These are phyloP conservation scores for Crossocerus cetratus DNA, from an alignment of 2,888 invertebrate genomes.

Conservation along the genomic window DNA sequence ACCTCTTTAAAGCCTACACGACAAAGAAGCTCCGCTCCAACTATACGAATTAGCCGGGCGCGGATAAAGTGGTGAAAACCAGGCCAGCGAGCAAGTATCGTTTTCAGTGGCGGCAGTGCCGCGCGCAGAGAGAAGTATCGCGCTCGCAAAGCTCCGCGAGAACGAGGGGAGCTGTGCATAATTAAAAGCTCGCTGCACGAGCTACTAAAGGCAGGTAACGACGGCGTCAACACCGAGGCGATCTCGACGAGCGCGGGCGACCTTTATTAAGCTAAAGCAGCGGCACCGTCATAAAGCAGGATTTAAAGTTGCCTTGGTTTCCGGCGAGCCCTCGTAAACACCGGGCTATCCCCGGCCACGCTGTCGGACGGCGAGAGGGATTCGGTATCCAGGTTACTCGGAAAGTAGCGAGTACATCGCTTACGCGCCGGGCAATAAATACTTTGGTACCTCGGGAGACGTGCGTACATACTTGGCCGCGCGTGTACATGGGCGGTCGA, in stretches of 20 bases:
- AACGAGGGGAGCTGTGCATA: not conserved
- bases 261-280: not conserved
- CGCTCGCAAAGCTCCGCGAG: not conserved
- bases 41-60: too few relatives aligned
- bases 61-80: too few relatives aligned
- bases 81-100: too few relatives aligned
- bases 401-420: conserved; percentile 34
- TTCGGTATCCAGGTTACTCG: conserved; percentile 34
- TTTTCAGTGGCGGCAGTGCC: not conserved
- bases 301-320: conserved; percentile 17
- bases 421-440: conserved; percentile 48
- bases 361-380: conserved; percentile 11
- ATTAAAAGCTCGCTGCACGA: not conserved
- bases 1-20: too few relatives aligned
- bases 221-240: not conserved
- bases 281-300: conserved; percentile 1
- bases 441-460: conserved; percentile 28
- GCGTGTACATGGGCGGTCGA: too few relatives aligned
- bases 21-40: too few relatives aligned
- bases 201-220: not conserved
- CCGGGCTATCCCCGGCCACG: not conserved
- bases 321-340: not conserved
- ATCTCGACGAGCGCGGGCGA: not conserved
- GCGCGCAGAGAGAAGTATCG: not conserved
- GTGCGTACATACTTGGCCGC: not conserved